Evolutionary conservation across 2,888 invertebrate species (phyloP), one percentile per base, ranked within the genome.

Genomic region (Amblyteles armatorius): DNA sequence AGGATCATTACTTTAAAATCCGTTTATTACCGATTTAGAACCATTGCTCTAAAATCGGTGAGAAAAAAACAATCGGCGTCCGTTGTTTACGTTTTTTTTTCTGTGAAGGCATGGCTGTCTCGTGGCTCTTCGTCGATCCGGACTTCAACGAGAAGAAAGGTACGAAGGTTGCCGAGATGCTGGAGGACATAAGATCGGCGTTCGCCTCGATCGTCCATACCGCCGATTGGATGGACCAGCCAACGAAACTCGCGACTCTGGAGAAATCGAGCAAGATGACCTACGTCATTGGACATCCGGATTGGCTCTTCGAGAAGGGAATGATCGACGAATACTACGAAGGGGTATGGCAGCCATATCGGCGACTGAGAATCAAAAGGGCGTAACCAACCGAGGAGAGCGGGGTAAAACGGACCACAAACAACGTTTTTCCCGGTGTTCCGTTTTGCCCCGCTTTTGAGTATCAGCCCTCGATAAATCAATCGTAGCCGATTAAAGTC

Each of bases 151-250:
- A 88, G 16, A 84, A 87, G 11, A 88, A 93, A 84, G 93, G 92
- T 48, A 90, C 91, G 76, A 90, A 96, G 95, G 96, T 98, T 2
- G 94, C 95, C 88, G 95, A 95, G 88, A 98, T 98, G 97, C 90
- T 98, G 48, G 93, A 95, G n/a, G 96, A 97, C 90, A 96, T 98
- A 88, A 96, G 96, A 91, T 94, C 95, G 40, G 95, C 97, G 0
- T 96, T 98, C 90, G 95, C 96, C 1, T 94, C 95, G 72, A 94
- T 97, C 76, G 96, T 98, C 0, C 94, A 94, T 0, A 93, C 94
- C 73, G 94, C 96, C 0, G 95, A 95, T 79, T 98, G 97, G 97
- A 97, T 97, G 97, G 97, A 98, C 90, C 94, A 94, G 33, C 92
- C 94, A 74, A 98, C 97, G 0, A 97, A 97, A 93, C 88, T 94